These are phyloP conservation scores for Corvus cornix DNA, from an alignment of 2,113 vertebrate genomes.

Conservation along the genomic window DNA sequence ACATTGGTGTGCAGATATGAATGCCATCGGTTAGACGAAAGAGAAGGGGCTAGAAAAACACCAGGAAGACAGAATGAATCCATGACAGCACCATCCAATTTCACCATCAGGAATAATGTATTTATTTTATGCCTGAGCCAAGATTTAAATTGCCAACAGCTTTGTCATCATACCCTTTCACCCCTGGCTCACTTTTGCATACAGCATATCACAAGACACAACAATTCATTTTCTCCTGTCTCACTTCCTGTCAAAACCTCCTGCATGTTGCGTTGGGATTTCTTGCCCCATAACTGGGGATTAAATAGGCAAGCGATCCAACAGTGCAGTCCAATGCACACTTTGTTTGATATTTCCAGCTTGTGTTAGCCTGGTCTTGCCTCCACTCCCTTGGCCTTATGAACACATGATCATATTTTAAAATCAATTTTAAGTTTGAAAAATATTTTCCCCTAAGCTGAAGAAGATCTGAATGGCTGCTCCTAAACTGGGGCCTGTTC, in stretches of 20 bases:
- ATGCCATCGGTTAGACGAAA: neutral
- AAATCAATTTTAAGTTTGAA: neutral
- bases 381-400: neutral
- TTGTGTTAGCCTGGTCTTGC: neutral
- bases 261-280: neutral
- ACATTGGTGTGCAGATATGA: neutral
- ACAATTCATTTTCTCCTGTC: constrained; percentile 32
- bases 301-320: neutral
- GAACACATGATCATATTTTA: neutral
- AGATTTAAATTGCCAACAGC: constrained; percentile 62
- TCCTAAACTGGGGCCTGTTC: neutral
- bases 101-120: constrained; percentile 52
- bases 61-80: constrained; percentile 2
- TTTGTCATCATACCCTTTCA: constrained; percentile 55
- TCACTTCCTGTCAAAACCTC: constrained; percentile 4
- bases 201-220: constrained; percentile 24
- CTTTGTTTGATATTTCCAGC: neutral
- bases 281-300: constrained; percentile 12
- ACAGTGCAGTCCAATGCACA: neutral
- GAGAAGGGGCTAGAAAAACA: constrained; percentile 6
- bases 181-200: constrained; percentile 12
- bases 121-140: constrained; percentile 47
- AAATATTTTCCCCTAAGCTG: neutral
- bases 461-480: neutral
- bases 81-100: constrained; percentile 22